Evolutionary conservation across 2,113 vertebrate genomes (phyloP).

Genomic region (Cyanistes caeruleus): DNA sequence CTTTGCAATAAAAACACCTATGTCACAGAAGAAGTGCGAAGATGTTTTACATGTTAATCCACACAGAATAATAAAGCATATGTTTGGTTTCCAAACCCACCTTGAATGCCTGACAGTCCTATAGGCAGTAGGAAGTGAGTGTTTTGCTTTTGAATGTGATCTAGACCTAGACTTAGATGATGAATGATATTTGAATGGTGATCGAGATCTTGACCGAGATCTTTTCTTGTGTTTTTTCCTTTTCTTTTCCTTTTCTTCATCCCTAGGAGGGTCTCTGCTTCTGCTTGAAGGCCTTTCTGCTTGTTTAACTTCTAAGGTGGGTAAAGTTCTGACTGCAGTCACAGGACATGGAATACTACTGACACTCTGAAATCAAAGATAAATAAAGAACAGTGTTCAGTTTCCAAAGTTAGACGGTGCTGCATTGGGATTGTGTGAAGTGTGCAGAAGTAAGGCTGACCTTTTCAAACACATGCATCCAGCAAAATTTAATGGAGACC

Average conservation of each 20-base stretch:
- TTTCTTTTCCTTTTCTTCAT: conserved; percentile 88
- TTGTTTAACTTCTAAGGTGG: conserved; percentile 63
- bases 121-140: conserved; percentile 92
- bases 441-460: not conserved
- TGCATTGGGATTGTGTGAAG: not conserved
- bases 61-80: not conserved
- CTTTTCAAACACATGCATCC: not conserved
- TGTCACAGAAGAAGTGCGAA: not conserved
- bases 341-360: conserved; percentile 53
- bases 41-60: not conserved
- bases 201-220: conserved; percentile 85
- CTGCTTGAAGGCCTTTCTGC: conserved; percentile 69
- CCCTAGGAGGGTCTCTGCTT: conserved; percentile 69
- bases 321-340: conserved; percentile 63
- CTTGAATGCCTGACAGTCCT: conserved; percentile 86
- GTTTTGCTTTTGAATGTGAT: conserved; percentile 87
- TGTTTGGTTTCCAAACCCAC: conserved; percentile 71
- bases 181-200: conserved; percentile 78
- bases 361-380: conserved; percentile 62
- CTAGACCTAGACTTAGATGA: conserved; percentile 78
- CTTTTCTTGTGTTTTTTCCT: conserved; percentile 93
- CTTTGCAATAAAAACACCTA: not conserved
- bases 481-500: not conserved
- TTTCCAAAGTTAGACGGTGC: not conserved
- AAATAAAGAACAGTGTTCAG: not conserved